Base-by-base conservation (phyloP, 2,888 invertebrate species). In the Plebejus argus region DNA sequence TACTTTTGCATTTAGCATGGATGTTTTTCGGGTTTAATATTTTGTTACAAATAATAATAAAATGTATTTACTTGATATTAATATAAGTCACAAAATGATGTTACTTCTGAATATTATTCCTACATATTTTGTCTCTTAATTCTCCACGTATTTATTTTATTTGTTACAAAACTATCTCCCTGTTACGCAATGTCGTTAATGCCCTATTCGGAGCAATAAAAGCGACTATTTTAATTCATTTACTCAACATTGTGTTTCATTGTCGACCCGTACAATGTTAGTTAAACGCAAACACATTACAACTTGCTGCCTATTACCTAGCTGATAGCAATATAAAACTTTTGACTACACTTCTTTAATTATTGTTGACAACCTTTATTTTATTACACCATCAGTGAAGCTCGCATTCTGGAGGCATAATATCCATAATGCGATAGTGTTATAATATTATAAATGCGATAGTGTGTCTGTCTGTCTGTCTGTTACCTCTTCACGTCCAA, bases 241-340 rank as follows among this genome's bases (percentile, higher is more conserved):
- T 66, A 66, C 66, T 66, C 28, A 28, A 66, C 66, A 66, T 66
- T 66, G 66, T 66, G 66, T 33, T 66, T 66, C 28, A 66, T 66
- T 66, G 66, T 28, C 28, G 6, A 61, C 61, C 61, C 23, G 8
- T 1, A 66, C 66, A 66, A 33, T 66, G 66, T 66, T 66, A 12
- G 61, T 61, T 61, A 61, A 61, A 61, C 23, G 23, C 61, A 23
- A 66, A 66, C 66, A 23, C 61, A 61, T 61, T 61, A 61, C 23
- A 23, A 20, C 23, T 61, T 61, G 12, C 23, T 12, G 20, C 23
- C 23, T 58, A 58, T 58, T 61, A 33, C 20, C 66, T 28, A 6
- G 20, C 23, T 15, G 15, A 66, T 66, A 1, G 28, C 66, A 66
- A 66, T 33, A 33, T 66, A 33, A 66, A 66, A 33, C 66, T 33